Conservation (phyloP, 2,888 invertebrate species). For the Morpho achilles region DNA sequence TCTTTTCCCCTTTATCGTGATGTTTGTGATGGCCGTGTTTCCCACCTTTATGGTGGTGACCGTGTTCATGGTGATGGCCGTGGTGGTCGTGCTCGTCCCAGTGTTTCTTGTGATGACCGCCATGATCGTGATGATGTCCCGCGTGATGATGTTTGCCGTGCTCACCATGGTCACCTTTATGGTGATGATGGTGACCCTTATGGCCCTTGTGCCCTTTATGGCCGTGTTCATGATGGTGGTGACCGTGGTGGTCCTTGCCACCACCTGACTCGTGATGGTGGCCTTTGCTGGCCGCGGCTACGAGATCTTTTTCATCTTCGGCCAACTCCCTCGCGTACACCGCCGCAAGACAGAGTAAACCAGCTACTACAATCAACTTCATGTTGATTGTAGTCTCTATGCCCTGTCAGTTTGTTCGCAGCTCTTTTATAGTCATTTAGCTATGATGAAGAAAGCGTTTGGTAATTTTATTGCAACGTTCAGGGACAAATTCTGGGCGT, state of each 20-base stretch:
- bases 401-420: slow-evolving; percentile 35
- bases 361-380: slow-evolving; percentile 60
- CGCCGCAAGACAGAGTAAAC: slow-evolving; percentile 62
- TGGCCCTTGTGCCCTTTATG: slow-evolving; percentile 68
- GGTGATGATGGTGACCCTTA: slow-evolving; percentile 70
- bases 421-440: slow-evolving; percentile 63
- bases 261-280: slow-evolving; percentile 64
- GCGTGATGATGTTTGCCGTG: slow-evolving; percentile 68
- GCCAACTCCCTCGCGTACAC: slow-evolving; percentile 56
- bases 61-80: slow-evolving; percentile 66
- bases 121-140: slow-evolving; percentile 65
- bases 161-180: slow-evolving; percentile 65
- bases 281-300: slow-evolving; percentile 61
- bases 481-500: slow-evolving; percentile 43
- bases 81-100: slow-evolving; percentile 66
- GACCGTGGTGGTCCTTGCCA: slow-evolving; percentile 63
- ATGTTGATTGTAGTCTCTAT: slow-evolving; percentile 56
- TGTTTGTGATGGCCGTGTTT: slow-evolving; percentile 69
- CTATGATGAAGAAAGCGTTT: slow-evolving; percentile 63
- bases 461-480: slow-evolving; percentile 52
- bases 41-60: slow-evolving; percentile 68
- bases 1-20: slow-evolving; percentile 67
- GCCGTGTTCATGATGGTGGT: slow-evolving; percentile 68
- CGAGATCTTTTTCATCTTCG: slow-evolving; percentile 62
- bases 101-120: slow-evolving; percentile 67